Evolutionary conservation across 2,797 vertebrate species (phyloP), one percentile per base, ranked within the genome.

Genomic region (Pseudochromis fuscus): DNA sequence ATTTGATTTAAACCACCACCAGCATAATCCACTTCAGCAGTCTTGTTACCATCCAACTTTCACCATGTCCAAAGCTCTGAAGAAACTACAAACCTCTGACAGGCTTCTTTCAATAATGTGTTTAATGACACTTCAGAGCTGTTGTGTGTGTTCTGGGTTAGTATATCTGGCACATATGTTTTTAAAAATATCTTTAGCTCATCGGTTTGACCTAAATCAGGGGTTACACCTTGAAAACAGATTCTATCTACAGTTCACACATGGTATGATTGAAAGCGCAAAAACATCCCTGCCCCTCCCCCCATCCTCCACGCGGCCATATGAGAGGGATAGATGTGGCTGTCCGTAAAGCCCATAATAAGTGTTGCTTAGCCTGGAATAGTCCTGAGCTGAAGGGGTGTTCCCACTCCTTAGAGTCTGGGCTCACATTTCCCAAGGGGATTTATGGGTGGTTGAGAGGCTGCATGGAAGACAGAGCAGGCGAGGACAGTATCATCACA

Each of bases 281-380:
- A 75, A 69, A 59, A 42, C 51, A 50, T 28, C 18, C 40, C 30
- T 3, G 51, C 38, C 33, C 25, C 30, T 38, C 48, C 16, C 10
- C 50, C n/a, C 44, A 53, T 7, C 9, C 28, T 49, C 16, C 7
- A 4, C 23, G 35, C 53, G 62, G 27, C 71, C 42, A 25, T 56
- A 40, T 75, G 65, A 75, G 59, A 71, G 30, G 66, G 69, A 76
- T 77, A 67, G 70, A 83, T 78, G 66, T 66, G 75, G 77, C 66
- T 21, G 61, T 72, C 64, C 60, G 48, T 77, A 46, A 76, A 63
- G 76, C 56, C 76, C 71, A 81, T 83, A 80, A 81, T 73, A 84
- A 83, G 70, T 64, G 76, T 61, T 25, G 42, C 86, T 59, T 55
- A 57, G 85, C 77, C 83, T 79, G 69, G 81, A 87, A 87, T 83